A percentile compares a stretch with the other conserved stretches of the same genome.
phyloP scores from a whole-genome alignment of 2,113 vertebrate species.

The Beaufortia kweichowensis region DNA sequence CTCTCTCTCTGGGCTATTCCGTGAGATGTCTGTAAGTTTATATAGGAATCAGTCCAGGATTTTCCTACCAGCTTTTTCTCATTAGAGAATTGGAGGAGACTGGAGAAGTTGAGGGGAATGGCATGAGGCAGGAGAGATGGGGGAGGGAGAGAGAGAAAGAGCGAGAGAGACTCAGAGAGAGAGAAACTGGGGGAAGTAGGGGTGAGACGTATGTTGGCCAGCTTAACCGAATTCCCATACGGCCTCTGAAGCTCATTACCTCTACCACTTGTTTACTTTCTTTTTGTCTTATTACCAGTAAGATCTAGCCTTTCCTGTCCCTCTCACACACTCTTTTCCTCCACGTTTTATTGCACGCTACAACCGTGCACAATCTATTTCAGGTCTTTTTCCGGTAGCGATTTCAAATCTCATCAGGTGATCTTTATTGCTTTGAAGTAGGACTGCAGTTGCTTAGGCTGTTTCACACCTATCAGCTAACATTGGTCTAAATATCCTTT shows the following conservation, averaged over 20 bases:
- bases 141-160: conserved; percentile 31
- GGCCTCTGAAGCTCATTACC: conserved; percentile 52
- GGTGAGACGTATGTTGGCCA: conserved; percentile 51
- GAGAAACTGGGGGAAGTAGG: conserved; percentile 31
- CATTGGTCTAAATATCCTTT: not conserved
- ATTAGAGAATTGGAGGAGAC: conserved; percentile 74
- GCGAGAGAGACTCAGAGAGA: too few species aligned
- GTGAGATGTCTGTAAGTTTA: conserved; percentile 92
- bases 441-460: not conserved
- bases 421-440: not conserved
- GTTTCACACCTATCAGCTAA: conserved; percentile 17
- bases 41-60: conserved; percentile 87
- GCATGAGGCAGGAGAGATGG: conserved; percentile 67
- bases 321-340: not conserved
- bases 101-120: conserved; percentile 74
- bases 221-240: conserved; percentile 50
- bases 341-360: not conserved
- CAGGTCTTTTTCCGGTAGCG: too few species aligned
- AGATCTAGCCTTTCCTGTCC: conserved; percentile 36
- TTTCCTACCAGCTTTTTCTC: conserved; percentile 86
- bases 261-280: conserved; percentile 48
- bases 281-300: conserved; percentile 58
- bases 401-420: not conserved
- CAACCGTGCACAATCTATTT: not conserved
- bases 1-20: conserved; percentile 73